These are phyloP conservation scores for Armadillidium nasatum DNA, from an alignment of 1,140 invertebrate genomes.

Conservation along the genomic window DNA sequence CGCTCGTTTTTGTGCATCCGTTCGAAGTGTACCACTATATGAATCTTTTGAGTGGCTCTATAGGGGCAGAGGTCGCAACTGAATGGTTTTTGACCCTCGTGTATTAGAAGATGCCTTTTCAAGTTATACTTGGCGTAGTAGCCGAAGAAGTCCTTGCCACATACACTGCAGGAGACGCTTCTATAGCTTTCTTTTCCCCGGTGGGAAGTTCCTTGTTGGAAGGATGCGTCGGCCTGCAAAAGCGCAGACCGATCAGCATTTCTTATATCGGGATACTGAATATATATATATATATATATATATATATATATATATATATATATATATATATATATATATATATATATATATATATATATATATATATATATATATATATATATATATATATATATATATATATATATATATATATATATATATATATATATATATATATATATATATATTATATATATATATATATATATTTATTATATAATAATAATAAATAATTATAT, in stretches of 20 bases:
- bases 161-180: constrained; percentile 33
- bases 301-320: too few species aligned
- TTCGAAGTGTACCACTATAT: constrained; percentile 44
- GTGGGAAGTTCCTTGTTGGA: not conserved
- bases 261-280: too few species aligned
- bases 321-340: too few species aligned
- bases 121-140: constrained; percentile 49
- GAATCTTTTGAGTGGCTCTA: constrained; percentile 44
- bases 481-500: too few species aligned
- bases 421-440: too few species aligned
- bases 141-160: constrained; percentile 41
- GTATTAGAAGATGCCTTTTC: constrained; percentile 52
- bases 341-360: too few species aligned
- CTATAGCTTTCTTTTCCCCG: not conserved
- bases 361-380: too few species aligned
- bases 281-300: too few species aligned
- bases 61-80: constrained; percentile 44
- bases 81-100: constrained; percentile 53
- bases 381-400: too few species aligned
- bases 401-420: too few species aligned
- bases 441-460: too few species aligned
- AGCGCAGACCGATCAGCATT: not conserved
- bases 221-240: not conserved
- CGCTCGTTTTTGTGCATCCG: constrained; percentile 23
- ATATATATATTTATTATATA: too few species aligned